Base-by-base conservation (phyloP, 1,140 invertebrate genomes). In the Aplysia californica region DNA sequence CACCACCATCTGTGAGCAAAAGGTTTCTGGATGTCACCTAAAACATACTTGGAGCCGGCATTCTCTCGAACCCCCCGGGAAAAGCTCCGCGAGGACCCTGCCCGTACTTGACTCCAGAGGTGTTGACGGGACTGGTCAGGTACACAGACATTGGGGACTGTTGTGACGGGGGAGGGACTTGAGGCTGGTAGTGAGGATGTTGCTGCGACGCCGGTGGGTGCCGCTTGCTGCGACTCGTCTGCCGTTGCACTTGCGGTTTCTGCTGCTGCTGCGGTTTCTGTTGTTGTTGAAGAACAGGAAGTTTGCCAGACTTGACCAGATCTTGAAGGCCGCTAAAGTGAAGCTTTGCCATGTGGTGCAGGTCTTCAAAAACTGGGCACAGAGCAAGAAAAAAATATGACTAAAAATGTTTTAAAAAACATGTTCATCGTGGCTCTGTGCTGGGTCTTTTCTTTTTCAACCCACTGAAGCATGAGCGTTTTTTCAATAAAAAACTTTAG, bases 281-380 rank as follows among this genome's bases (percentile, higher is more conserved):
- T 23, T 61, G 58, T 36, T 29, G 64, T 23, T 66, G 5, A 10
- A 36, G 64, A 44, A 44, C 33, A 18, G 4, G 10, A 20, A 41
- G 20, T 3, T 29, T 61, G 15, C 56, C 33, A 36, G 36, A 29
- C 31, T 6, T n/a, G 31, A 31, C 38, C 44, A 74, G n/a, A 18
- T 74, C 36, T 5, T 39, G 38, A 0, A 74, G 58, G 38, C 56
- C 41, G 33, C 6, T 61, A 33, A 74, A 74, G 38, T 74, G 71
- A 33, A 74, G 31, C 23, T 41, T 38, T 15, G 56, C n/a, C 15
- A 74, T 20, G 20, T 20, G 71, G 33, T 41, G 33, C 3, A 64
- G 71, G 3, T 74, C 71, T 64, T 74, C 56, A 74, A 64, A 64
- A 1, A 74, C 71, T 74, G 71, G 5, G 23, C 35, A 72, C 6